Base-by-base conservation (phyloP, 2,113 vertebrate species). In the Pleuronectes platessa region DNA sequence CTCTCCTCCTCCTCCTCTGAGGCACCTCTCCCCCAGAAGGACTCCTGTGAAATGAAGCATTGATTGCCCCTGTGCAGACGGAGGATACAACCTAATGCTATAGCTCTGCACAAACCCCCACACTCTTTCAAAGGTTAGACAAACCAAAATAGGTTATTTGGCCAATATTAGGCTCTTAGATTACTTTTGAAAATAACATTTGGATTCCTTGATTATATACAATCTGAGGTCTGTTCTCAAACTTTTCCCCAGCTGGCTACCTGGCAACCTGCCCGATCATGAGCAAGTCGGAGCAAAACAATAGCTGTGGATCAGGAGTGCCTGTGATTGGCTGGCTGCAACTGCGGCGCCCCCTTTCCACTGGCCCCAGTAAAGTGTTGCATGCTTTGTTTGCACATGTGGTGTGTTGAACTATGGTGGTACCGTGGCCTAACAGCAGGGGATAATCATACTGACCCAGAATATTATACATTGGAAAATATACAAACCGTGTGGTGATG, bases 41-140 rank as follows among this genome's bases (percentile, higher is more conserved):
- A 77, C 76, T 83, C 54, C 67, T 81, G 84, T 88, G 87, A 90
- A 90, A 92, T 84, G 84, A 86, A 85, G 85, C 88, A 89, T 88
- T 89, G 88, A 87, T 89, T 92, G 87, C 80, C 85, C 88, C 82
- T 78, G 84, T 79, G 87, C 76, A 75, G 70, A 77, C 55, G 23
- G 74, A 89, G 84, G 59, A 68, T 88, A 88, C 90, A 84, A 86
- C 75, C 89, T 90, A 91, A 90, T 90, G 86, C 89, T 93, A 90
- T 81, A 88, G 81, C 90, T 74, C 53, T 69, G 58, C 58, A 49
- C 55, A 27, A 51, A 49, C 17, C 11, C 37, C 51, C 60, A 13
- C 61, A 5, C n/a, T 68, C 61, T 74, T 71, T 71, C 62, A 76
- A 45, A 80, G 71, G 51, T 60, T 81, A 82, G 68, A 76, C 54